phyloP scores from a whole-genome alignment of 1,140 invertebrate species.

The Hylaeus volcanicus region DNA sequence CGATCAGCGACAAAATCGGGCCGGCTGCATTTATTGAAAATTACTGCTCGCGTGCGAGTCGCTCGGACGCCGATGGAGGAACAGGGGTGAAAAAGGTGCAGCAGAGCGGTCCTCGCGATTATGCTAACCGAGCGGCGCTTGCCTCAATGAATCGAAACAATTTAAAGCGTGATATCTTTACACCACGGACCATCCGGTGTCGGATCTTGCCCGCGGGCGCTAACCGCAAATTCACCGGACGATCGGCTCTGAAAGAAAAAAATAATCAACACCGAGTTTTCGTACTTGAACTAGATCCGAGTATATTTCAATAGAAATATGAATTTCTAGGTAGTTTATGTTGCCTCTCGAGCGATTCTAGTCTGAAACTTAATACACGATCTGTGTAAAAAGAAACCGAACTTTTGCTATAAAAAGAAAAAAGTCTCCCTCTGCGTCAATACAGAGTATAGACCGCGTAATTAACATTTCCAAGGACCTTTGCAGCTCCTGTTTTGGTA shows the following conservation, averaged over 20 bases:
- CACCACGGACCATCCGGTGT: slow-evolving; percentile 14
- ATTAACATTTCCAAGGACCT: no score
- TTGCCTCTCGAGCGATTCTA: no score
- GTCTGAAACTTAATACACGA: no score
- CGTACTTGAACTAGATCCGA: neutral
- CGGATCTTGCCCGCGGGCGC: neutral
- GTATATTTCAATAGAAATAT: no score
- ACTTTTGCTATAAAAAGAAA: no score
- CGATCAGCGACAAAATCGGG: slow-evolving; percentile 30
- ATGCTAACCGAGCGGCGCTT: slow-evolving; percentile 43
- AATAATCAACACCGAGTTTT: neutral
- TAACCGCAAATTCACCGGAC: neutral
- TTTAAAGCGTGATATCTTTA: slow-evolving; percentile 46
- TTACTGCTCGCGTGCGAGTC: slow-evolving; percentile 61
- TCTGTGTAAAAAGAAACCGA: no score
- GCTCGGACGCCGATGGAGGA: slow-evolving; percentile 1
- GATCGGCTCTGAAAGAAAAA: neutral
- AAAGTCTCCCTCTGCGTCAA: no score
- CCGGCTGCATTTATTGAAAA: slow-evolving; percentile 60
- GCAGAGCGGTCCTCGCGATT: slow-evolving; percentile 34
- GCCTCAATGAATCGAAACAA: slow-evolving; percentile 45
- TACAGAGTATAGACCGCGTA: no score
- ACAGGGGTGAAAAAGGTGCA: neutral
- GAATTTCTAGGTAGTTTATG: no score
- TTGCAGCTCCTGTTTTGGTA: no score